phyloP scores from a whole-genome alignment of 2,888 invertebrate species.

The Papilio gigon region DNA sequence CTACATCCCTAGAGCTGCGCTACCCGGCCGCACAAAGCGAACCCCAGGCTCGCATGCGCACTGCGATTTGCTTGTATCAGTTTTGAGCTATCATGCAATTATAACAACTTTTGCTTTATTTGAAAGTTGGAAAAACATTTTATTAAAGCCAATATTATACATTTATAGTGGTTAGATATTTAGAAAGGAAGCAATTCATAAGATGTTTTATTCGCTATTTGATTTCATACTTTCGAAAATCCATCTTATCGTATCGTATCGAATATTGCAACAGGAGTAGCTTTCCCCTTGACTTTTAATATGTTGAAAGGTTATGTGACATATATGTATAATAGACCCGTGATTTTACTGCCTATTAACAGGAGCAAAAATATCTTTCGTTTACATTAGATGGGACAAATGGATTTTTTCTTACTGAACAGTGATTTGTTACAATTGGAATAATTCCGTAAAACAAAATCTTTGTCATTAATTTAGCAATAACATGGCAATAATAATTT shows the following conservation, averaged over 20 bases:
- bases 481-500: too few species aligned
- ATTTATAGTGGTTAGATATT: not conserved
- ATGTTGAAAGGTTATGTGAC: not conserved
- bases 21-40: slow-evolving; percentile 48
- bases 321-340: too few species aligned
- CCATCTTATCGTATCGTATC: too few species aligned
- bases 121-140: not conserved
- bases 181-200: not conserved
- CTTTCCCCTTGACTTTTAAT: too few species aligned
- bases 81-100: slow-evolving; percentile 13
- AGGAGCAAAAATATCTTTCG: too few species aligned
- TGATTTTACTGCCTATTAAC: too few species aligned
- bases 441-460: not conserved
- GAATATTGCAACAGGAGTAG: too few species aligned
- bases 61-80: slow-evolving; percentile 18
- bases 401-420: not conserved
- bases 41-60: slow-evolving; percentile 33
- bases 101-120: not conserved
- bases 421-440: not conserved
- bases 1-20: slow-evolving; percentile 53
- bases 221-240: not conserved
- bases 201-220: not conserved
- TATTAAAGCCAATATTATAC: not conserved
- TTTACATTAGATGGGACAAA: not conserved
- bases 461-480: not conserved